These are phyloP conservation scores for Remorina albescens DNA, from an alignment of 2,797 vertebrate species.

Conservation along the genomic window DNA sequence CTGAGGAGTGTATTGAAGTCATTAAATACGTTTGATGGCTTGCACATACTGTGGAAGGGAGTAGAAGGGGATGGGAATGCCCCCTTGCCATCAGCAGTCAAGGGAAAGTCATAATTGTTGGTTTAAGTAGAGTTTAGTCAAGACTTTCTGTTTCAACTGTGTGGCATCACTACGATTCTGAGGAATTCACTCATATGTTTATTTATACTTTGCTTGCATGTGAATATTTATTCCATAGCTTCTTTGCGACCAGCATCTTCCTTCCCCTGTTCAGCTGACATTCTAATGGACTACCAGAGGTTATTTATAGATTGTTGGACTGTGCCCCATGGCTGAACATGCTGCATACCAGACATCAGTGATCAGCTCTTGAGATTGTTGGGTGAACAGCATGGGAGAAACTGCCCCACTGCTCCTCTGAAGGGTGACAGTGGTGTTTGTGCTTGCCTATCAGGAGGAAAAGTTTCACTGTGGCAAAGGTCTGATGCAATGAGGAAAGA, in stretches of 20 bases:
- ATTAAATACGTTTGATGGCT: conserved; percentile 44
- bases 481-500: not conserved
- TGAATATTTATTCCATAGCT: conserved; percentile 12
- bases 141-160: not conserved
- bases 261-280: conserved; percentile 29
- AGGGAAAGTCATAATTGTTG: not conserved
- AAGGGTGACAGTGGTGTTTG: conserved; percentile 26
- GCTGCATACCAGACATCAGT: conserved; percentile 62
- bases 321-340: conserved; percentile 41
- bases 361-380: conserved; percentile 64
- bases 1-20: conserved; percentile 37
- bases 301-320: conserved; percentile 69
- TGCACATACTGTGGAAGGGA: not conserved
- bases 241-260: conserved; percentile 13
- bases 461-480: not conserved
- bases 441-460: not conserved
- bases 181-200: conserved; percentile 1
- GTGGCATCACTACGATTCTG: not conserved
- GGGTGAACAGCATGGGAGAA: conserved; percentile 38
- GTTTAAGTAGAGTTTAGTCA: not conserved
- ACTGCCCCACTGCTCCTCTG: conserved; percentile 28
- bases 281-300: conserved; percentile 49
- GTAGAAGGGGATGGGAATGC: conserved; percentile 5
- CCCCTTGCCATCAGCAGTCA: not conserved
- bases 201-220: conserved; percentile 12